Evolutionary conservation across 2,113 vertebrate genomes (phyloP).

Genomic region (Neoarius graeffei): DNA sequence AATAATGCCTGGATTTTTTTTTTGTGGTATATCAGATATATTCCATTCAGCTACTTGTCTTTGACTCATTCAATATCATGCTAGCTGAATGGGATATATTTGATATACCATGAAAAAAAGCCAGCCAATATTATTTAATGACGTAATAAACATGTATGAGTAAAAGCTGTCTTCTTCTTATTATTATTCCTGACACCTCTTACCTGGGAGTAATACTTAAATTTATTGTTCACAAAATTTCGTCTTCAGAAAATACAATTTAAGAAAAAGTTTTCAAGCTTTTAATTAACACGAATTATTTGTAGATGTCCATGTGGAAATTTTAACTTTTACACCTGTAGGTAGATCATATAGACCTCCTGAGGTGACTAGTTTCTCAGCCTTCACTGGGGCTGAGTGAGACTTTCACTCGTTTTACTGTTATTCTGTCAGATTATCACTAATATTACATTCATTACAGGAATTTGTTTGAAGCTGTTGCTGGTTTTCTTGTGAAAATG

Average conservation of each 20-base stretch:
- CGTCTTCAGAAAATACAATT: not conserved
- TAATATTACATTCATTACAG: not conserved
- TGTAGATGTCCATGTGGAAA: not conserved
- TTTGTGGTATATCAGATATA: too few species aligned
- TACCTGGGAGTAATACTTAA: not conserved
- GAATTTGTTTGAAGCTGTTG: not conserved
- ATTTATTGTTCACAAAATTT: not conserved
- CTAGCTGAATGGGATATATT: too few species aligned
- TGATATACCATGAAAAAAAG: too few species aligned
- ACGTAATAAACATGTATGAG: not conserved
- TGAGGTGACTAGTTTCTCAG: not conserved
- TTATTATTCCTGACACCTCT: not conserved
- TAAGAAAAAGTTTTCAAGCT: not conserved
- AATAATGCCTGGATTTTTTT: too few species aligned
- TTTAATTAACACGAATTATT: not conserved
- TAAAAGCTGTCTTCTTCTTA: not conserved
- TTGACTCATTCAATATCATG: too few species aligned
- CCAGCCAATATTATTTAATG: too few species aligned
- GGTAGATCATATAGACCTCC: not conserved
- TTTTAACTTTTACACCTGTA: not conserved
- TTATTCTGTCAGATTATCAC: not conserved
- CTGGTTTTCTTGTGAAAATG: not conserved
- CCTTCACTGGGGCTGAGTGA: not conserved
- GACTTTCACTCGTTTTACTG: not conserved
- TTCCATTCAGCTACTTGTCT: too few species aligned